Evolutionary conservation across 2,888 invertebrate species (phyloP).

Genomic region (Drosophila algonquin): DNA sequence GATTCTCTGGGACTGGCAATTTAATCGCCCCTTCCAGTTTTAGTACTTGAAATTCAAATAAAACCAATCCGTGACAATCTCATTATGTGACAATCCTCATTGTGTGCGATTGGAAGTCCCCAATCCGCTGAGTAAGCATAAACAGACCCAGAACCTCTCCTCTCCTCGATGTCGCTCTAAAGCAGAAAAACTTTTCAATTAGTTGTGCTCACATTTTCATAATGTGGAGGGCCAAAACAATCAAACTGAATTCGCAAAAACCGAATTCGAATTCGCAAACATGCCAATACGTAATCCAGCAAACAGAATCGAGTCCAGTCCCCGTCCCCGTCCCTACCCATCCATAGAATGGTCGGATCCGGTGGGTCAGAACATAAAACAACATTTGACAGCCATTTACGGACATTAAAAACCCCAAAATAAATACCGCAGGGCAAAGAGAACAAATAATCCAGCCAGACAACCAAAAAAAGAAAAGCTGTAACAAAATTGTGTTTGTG

Average conservation of each 20-base stretch:
- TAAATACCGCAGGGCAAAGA: conserved; percentile 63
- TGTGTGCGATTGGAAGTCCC: neutral
- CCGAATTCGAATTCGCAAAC: conserved; percentile 58
- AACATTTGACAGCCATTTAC: conserved; percentile 59
- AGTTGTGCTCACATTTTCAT: conserved; percentile 77
- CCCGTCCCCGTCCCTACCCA: conserved; percentile 8
- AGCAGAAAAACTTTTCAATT: conserved; percentile 70
- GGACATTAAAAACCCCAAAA: conserved; percentile 65
- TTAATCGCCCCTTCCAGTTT: too few relatives aligned
- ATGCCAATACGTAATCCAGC: conserved; percentile 64
- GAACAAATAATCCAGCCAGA: conserved; percentile 51
- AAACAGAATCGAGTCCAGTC: conserved; percentile 37
- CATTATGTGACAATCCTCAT: too few relatives aligned
- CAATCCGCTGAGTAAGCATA: neutral
- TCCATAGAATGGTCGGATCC: conserved; percentile 5
- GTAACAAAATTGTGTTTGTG: conserved; percentile 28
- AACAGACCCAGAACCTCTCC: too few relatives aligned
- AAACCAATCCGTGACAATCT: too few relatives aligned
- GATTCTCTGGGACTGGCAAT: neutral
- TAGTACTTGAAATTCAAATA: too few relatives aligned
- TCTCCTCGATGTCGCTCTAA: conserved; percentile 2
- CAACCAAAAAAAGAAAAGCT: conserved; percentile 34
- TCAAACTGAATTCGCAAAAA: conserved; percentile 50
- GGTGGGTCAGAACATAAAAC: conserved; percentile 22
- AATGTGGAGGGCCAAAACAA: conserved; percentile 59